phyloP scores from a whole-genome alignment of 1,140 invertebrate species.

The Ditylenchus dipsaci region DNA sequence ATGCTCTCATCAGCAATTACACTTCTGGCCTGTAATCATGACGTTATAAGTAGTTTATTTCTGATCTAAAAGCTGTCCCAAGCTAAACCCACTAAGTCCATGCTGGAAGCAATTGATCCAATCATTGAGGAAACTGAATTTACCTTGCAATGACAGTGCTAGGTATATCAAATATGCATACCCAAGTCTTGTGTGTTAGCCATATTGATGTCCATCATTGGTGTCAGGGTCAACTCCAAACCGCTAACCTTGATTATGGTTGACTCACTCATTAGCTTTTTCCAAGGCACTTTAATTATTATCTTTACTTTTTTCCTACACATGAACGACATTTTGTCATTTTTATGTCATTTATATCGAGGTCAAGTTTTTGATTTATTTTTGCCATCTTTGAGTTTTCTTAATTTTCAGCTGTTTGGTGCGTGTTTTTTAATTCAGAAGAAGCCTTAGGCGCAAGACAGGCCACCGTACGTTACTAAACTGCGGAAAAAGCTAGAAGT shows the following conservation, averaged over 20 bases:
- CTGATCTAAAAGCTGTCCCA: conserved; percentile 5
- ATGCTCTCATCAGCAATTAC: conserved; percentile 29
- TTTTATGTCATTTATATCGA: no score
- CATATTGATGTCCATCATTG: conserved; percentile 31
- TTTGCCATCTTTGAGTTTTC: no score
- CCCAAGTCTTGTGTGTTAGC: conserved; percentile 41
- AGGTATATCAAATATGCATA: conserved; percentile 12
- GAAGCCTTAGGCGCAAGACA: no score
- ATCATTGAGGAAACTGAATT: conserved; percentile 32
- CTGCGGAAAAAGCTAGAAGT: no score
- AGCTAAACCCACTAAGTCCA: conserved; percentile 23
- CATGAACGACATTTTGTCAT: no score
- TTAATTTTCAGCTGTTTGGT: no score
- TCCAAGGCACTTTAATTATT: conserved; percentile 33
- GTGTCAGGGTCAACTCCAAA: conserved; percentile 36
- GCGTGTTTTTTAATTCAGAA: no score
- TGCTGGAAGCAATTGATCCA: conserved; percentile 40
- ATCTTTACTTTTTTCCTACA: no score
- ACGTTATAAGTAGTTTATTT: no score
- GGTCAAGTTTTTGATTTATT: no score
- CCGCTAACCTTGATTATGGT: conserved; percentile 33
- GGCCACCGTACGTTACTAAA: no score
- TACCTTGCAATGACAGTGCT: no score
- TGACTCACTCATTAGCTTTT: conserved; percentile 28
- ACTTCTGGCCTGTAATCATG: conserved; percentile 9